Percentiles rank a stretch among this genome's conserved stretches.
phyloP scores from a whole-genome alignment of 2,888 invertebrate species.

The Saturnia japonica region DNA sequence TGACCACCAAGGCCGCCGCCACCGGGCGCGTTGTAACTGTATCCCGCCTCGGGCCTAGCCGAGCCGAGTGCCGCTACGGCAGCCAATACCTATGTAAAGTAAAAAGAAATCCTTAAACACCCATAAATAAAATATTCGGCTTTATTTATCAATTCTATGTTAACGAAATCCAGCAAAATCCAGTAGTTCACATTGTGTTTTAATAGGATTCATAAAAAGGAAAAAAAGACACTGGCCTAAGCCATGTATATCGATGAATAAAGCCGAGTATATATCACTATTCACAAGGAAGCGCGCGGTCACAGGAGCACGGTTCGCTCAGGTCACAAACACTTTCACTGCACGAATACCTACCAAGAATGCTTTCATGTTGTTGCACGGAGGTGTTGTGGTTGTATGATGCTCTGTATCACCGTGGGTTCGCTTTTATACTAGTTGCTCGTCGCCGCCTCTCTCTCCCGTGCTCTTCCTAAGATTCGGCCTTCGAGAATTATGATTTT shows the following conservation, averaged over 20 bases:
- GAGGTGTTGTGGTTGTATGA: slow-evolving; percentile 78
- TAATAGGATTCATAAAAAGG: slow-evolving; percentile 2
- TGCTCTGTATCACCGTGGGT: slow-evolving; percentile 65
- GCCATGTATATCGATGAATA: slow-evolving; percentile 40
- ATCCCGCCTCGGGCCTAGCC: slow-evolving; percentile 84
- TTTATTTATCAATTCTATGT: slow-evolving; percentile 38
- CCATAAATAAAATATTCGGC: slow-evolving; percentile 42
- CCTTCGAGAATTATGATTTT: slow-evolving; percentile 82
- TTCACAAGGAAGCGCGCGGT: slow-evolving; percentile 36
- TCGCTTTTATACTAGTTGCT: slow-evolving; percentile 71
- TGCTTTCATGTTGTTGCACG: slow-evolving; percentile 81
- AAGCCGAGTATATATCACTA: slow-evolving; percentile 49
- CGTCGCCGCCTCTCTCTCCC: slow-evolving; percentile 78
- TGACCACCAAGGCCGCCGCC: slow-evolving; percentile 59
- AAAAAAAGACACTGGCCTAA: slow-evolving; percentile 17
- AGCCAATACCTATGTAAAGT: slow-evolving; percentile 68
- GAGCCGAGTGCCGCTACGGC: slow-evolving; percentile 81
- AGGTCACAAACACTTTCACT: slow-evolving; percentile 80
- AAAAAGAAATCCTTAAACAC: slow-evolving; percentile 44
- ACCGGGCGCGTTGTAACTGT: slow-evolving; percentile 80
- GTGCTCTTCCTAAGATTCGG: slow-evolving; percentile 79
- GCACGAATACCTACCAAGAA: slow-evolving; percentile 79
- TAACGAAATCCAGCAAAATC: slow-evolving; percentile 18
- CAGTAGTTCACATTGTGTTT: neutral
- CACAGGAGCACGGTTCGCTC: slow-evolving; percentile 63